Base-by-base conservation (phyloP, 2,113 vertebrate species). In the Abramis brama region DNA sequence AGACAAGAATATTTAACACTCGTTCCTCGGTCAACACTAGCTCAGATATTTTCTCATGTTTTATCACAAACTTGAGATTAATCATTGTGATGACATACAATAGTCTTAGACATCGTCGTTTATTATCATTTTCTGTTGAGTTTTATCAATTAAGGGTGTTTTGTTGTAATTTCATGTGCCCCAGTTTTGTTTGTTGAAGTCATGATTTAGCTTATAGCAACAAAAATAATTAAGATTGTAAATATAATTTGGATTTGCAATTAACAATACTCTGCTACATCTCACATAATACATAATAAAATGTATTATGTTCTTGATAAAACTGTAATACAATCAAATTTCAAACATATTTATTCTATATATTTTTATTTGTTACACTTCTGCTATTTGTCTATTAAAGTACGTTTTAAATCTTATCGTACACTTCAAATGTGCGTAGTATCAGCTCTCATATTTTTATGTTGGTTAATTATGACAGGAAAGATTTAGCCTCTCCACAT, bases 1-100 rank as follows among this genome's bases (percentile, higher is more conserved):
- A 89, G 87, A 86, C 81, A 57, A 86, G 90, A 93, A 93, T 91
- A 79, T 23, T 11, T 43, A 89, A 89, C 86, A 64, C n/a, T 86
- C 78, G 64, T n/a, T 55, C 15, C n/a, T 57, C 57, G 27, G 84
- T 73, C 76, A 87, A 45, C 50, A 45, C 78, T 73, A 21, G 50
- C 87, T 82, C 47, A 27, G 47, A 83, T 59, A 73, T 73, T 59
- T 71, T 70, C 21, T 25, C 30, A 62, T 30, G 45, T 52, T 70
- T 85, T 39, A 76, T 77, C 71, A 25, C 4, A 43, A 59, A 30
- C 45, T 73, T 50, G 59, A 55, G 25, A 76, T 84, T 45, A n/a
- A 84, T 76, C 25, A 17, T 7, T 7, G 23, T 47, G 55, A 23
- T 52, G 79, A 50, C 17, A 7, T 10, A 43, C 39, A 43, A 8